Percentiles rank a stretch among this genome's conserved stretches.
phyloP scores from a whole-genome alignment of 2,888 invertebrate genomes.

The Stenodema calcarata region DNA sequence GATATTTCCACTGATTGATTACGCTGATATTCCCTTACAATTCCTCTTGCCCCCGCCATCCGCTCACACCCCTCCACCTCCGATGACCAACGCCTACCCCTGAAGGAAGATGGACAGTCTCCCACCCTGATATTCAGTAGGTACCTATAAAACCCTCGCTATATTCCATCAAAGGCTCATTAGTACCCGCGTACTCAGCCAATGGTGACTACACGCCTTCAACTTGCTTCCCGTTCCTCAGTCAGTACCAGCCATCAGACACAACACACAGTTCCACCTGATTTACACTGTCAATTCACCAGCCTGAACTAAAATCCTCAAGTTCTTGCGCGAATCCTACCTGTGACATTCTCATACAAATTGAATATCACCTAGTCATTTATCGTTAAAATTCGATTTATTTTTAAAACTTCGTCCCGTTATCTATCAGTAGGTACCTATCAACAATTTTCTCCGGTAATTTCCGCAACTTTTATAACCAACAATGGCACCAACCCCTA shows the following conservation, averaged over 20 bases:
- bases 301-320: neutral
- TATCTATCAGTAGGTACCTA: too few species aligned
- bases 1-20: too few species aligned
- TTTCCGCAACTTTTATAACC: neutral
- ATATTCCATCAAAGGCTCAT: neutral
- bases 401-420: neutral
- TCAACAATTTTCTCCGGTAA: neutral
- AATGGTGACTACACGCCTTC: neutral
- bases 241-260: neutral
- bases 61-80: neutral
- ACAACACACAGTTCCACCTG: neutral
- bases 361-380: too few species aligned
- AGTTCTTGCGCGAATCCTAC: neutral
- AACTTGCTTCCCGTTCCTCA: neutral
- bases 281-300: neutral
- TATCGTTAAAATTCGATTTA: neutral
- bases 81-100: neutral
- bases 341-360: too few species aligned
- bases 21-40: neutral
- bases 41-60: neutral
- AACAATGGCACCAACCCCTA: slow-evolving; percentile 5
- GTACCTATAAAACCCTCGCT: neutral
- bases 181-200: neutral
- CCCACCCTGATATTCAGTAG: too few species aligned
- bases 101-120: neutral